Percentiles rank a stretch among this genome's conserved stretches.
These are phyloP conservation scores for Podarcis siculus DNA, from an alignment of 2,797 vertebrate species.

Conservation along the genomic window DNA sequence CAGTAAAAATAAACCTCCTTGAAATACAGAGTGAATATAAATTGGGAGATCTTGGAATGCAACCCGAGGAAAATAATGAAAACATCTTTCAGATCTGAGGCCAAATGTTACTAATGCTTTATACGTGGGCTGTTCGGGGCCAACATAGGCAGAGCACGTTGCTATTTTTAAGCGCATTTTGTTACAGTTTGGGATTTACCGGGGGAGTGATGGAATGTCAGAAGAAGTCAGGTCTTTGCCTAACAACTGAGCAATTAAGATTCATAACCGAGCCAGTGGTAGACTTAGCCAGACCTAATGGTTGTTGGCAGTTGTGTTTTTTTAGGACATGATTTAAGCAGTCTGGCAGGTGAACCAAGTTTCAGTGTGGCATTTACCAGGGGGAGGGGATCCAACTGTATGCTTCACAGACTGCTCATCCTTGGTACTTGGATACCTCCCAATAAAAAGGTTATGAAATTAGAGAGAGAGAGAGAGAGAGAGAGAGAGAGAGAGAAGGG, in stretches of 20 bases:
- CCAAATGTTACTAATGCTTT: conserved; percentile 22
- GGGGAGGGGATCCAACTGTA: not conserved
- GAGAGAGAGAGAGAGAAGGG: no score
- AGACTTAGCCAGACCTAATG: not conserved
- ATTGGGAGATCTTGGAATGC: not conserved
- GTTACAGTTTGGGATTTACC: conserved; percentile 16
- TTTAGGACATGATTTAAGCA: conserved; percentile 7
- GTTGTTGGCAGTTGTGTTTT: not conserved
- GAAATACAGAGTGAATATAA: not conserved
- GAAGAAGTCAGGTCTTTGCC: conserved; percentile 11
- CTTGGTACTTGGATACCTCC: not conserved
- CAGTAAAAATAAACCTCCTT: not conserved
- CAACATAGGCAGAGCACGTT: not conserved
- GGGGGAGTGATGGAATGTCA: not conserved
- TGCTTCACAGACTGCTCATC: not conserved
- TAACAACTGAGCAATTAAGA: conserved; percentile 18
- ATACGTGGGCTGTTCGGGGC: not conserved
- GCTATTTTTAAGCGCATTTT: not conserved
- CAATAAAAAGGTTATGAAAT: not conserved
- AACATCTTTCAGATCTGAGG: not conserved
- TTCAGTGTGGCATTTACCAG: conserved; percentile 17
- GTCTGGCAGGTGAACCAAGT: conserved; percentile 30
- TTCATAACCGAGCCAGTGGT: conserved; percentile 19
- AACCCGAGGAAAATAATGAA: not conserved
- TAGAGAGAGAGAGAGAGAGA: not conserved